Evolutionary conservation across 2,113 vertebrate genomes (phyloP).

Genomic region (Lagopus leucura): DNA sequence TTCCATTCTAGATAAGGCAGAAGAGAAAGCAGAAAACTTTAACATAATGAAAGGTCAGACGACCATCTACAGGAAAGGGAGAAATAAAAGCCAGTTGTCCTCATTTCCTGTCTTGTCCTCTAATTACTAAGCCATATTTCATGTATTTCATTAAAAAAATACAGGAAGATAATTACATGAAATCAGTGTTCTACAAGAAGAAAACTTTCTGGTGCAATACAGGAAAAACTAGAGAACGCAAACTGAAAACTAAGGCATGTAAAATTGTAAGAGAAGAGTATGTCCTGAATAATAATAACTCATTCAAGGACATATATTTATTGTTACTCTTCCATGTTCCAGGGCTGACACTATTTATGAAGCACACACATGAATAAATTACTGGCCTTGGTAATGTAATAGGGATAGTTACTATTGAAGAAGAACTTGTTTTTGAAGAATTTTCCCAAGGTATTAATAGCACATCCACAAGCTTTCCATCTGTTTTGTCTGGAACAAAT

Average conservation of each 20-base stretch:
- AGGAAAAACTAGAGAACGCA: neutral
- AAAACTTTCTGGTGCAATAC: neutral
- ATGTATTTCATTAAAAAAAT: neutral
- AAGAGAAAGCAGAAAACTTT: neutral
- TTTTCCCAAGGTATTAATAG: slow-evolving; percentile 62
- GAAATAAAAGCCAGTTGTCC: neutral
- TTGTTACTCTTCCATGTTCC: neutral
- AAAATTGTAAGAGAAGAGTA: neutral
- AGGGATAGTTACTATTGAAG: slow-evolving; percentile 19
- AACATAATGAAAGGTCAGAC: neutral
- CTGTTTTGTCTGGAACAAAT: slow-evolving; percentile 69
- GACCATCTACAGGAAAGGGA: neutral
- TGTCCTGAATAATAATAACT: neutral
- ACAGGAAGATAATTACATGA: neutral
- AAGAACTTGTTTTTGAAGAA: slow-evolving; percentile 38
- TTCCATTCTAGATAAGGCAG: neutral
- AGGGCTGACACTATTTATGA: neutral
- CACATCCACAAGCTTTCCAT: slow-evolving; percentile 58
- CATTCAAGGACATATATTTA: neutral
- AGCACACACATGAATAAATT: slow-evolving; percentile 49
- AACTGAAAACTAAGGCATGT: neutral
- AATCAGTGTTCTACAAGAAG: neutral
- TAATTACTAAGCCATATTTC: neutral
- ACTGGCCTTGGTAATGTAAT: slow-evolving; percentile 22
- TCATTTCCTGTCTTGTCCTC: neutral